These are phyloP conservation scores for Apamea sordens DNA, from an alignment of 2,888 invertebrate genomes.

Conservation along the genomic window DNA sequence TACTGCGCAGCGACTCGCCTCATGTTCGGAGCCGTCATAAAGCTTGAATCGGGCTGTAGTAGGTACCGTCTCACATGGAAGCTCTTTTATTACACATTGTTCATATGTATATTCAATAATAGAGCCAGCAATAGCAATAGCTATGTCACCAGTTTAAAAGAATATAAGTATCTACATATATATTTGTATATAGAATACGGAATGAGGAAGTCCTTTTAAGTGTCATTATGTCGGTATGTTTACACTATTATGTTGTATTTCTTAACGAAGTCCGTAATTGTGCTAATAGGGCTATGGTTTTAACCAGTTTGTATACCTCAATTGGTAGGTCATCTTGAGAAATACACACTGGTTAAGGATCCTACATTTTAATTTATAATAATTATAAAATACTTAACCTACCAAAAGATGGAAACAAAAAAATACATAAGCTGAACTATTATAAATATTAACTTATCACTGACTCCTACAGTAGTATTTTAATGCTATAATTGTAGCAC, in stretches of 20 bases:
- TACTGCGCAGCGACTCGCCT: background rate
- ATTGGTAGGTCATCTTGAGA: background rate
- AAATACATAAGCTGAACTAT: constrained; percentile 9
- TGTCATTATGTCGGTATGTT: constrained; percentile 21
- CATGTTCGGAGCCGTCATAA: background rate
- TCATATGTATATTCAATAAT: background rate
- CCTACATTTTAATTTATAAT: constrained; percentile 4
- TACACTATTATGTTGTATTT: constrained; percentile 25
- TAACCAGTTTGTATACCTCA: background rate
- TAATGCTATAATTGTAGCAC: constrained; percentile 24
- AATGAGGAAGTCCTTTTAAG: constrained; percentile 34
- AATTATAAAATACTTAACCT: background rate
- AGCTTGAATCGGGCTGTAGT: background rate
- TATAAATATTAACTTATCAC: background rate
- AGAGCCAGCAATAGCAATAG: background rate
- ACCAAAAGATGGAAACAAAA: constrained; percentile 22
- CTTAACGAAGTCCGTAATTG: constrained; percentile 34
- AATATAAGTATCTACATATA: background rate
- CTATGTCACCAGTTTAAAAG: background rate
- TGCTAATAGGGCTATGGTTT: constrained; percentile 18
- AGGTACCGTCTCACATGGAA: background rate
- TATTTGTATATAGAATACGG: background rate
- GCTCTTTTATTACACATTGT: background rate
- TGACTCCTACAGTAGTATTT: background rate
- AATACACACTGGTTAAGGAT: constrained; percentile 14